These are phyloP conservation scores for Sminthurides aquaticus DNA, from an alignment of 2,888 invertebrate species.

Conservation along the genomic window DNA sequence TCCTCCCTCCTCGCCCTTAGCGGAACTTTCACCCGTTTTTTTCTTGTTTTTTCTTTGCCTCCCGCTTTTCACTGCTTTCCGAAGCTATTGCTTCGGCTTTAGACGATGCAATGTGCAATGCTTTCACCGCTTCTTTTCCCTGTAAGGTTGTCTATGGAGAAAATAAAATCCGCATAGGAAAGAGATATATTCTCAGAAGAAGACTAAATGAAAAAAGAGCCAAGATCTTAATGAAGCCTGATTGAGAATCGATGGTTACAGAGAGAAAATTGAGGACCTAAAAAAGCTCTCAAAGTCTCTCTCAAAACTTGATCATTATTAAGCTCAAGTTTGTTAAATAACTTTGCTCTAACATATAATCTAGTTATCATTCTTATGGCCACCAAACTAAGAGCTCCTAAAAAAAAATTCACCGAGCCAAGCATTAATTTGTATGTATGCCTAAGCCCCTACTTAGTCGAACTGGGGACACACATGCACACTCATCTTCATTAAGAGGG, in stretches of 20 bases:
- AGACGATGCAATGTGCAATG: no score
- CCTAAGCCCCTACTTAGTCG: not conserved
- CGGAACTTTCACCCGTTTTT: no score
- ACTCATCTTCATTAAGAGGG: not conserved
- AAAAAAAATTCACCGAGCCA: not conserved
- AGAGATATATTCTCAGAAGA: no score
- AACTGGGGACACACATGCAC: not conserved
- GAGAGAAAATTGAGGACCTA: conserved; percentile 22
- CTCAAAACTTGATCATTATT: conserved; percentile 21
- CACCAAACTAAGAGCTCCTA: no score
- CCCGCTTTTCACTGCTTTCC: no score
- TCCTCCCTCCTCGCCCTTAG: not conserved
- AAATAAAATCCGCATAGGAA: no score
- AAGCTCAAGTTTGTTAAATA: conserved; percentile 10
- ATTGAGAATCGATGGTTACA: conserved; percentile 26
- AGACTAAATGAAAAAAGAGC: no score
- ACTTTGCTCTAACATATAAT: conserved; percentile 6
- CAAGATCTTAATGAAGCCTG: conserved; percentile 23
- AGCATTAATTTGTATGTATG: not conserved
- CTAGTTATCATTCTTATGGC: not conserved
- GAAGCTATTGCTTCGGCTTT: no score
- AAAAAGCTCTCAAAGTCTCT: conserved; percentile 24
- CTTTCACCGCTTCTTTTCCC: no score
- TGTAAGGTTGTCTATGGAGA: no score
- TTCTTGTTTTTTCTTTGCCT: not conserved